Conservation (phyloP, 2,888 invertebrate species). For the Dicyrtoma fusca region DNA sequence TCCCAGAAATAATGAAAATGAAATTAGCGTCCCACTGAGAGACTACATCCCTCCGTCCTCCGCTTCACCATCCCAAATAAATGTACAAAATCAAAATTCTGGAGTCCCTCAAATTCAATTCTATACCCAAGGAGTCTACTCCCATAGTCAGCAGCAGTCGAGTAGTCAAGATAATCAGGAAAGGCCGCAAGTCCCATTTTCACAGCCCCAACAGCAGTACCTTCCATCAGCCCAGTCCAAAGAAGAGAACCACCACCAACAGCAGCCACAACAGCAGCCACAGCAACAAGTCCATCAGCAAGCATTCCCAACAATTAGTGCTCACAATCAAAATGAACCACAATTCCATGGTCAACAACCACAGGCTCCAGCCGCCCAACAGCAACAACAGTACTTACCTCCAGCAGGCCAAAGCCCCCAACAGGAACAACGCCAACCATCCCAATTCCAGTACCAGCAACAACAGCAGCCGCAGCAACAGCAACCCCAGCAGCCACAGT, state of each 20-base stretch:
- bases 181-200: constrained; percentile 5
- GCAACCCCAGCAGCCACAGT: neutral
- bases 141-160: neutral
- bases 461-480: constrained; percentile 22
- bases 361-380: constrained; percentile 1
- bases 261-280: constrained; percentile 2
- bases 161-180: neutral
- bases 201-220: constrained; percentile 4
- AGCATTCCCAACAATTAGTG: neutral
- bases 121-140: neutral
- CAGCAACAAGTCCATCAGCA: constrained; percentile 29
- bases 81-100: neutral
- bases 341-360: neutral
- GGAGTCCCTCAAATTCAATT: too few species aligned
- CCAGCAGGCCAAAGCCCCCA: constrained; percentile 17
- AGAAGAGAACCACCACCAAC: neutral
- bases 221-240: neutral
- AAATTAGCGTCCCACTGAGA: constrained; percentile 7
- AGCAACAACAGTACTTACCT: constrained; percentile 25
- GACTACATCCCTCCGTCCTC: neutral
- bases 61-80: neutral
- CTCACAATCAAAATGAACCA: neutral
- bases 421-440: constrained; percentile 23
- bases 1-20: neutral
- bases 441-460: constrained; percentile 23